Evolutionary conservation across 2,888 invertebrate genomes (phyloP), one percentile per base, ranked within the genome.

Genomic region (Caenorhabditis doughertyi): DNA sequence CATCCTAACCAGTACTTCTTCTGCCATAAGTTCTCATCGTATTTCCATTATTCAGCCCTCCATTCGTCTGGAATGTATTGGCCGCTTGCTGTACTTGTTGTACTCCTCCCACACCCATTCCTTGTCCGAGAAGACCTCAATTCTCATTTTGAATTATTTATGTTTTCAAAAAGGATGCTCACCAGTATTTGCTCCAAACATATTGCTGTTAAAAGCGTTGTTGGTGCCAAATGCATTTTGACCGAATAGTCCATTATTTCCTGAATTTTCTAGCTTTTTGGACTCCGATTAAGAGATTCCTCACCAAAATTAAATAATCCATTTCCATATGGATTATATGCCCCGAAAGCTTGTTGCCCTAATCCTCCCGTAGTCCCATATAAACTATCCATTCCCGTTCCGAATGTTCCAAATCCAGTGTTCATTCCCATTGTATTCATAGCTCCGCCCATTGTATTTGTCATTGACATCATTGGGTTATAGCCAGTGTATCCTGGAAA

Each of bases 261-360:
- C 76, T 76, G 60, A 18, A 23, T 1, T 35, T 39, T 21, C 11
- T 9, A 21, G n/a, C 4, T 55, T 55, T 29, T 27, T 27, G 64
- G 9, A 32, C 9, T 32, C n/a, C n/a, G n/a, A n/a, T n/a, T n/a
- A n/a, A n/a, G n/a, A n/a, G n/a, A n/a, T n/a, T n/a, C n/a, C n/a
- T 51, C 21, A 76, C 76, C 76, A 51, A 76, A 76, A 76, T 76
- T 76, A 21, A 76, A 76, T 60, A 76, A 21, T 25, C 76, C 76
- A 49, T 76, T 76, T 27, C 76, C 76, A 60, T 76, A 76, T 21
- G 76, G 76, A 76, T 76, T 76, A 51, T 76, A 76, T n/a, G 76
- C 68, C 13, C 49, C 49, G 29, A 68, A 76, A 7, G 44, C 44
- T 18, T 76, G 76, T 32, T 60, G 73, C 16, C 58, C 58, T 16